These are phyloP conservation scores for Acanthopleura granulata DNA, from an alignment of 2,888 invertebrate species.

Conservation along the genomic window DNA sequence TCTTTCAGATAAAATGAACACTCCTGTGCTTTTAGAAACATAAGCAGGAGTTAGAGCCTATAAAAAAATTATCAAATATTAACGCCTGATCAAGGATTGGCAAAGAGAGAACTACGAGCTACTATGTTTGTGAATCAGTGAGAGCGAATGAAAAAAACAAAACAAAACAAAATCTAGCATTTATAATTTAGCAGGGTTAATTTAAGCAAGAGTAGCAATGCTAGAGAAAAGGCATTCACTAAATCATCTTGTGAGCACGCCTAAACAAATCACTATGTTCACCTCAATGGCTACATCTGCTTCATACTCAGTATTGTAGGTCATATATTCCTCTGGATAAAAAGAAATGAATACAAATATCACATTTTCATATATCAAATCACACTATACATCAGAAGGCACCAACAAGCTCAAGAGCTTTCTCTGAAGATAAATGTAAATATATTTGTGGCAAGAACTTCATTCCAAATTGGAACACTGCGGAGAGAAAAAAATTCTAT, in stretches of 20 bases:
- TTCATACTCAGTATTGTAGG: conserved; percentile 8
- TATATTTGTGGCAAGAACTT: not conserved
- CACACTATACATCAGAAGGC: not conserved
- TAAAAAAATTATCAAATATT: too few relatives aligned
- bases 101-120: not conserved
- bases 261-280: not conserved
- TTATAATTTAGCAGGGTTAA: not conserved
- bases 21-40: too few relatives aligned
- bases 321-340: conserved; percentile 9
- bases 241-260: not conserved
- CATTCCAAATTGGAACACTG: too few relatives aligned
- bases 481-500: too few relatives aligned
- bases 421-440: not conserved
- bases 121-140: not conserved
- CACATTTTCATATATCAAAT: not conserved
- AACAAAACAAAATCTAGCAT: not conserved
- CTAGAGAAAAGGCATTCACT: not conserved
- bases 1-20: too few relatives aligned
- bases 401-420: not conserved
- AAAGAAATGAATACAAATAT: not conserved
- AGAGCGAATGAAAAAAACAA: not conserved
- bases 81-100: too few relatives aligned
- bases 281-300: not conserved
- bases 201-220: not conserved
- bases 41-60: too few relatives aligned